Percentiles rank a stretch among this genome's conserved stretches.
Evolutionary conservation across 2,888 invertebrate species (phyloP).

Genomic region (Amphipyra berbera): DNA sequence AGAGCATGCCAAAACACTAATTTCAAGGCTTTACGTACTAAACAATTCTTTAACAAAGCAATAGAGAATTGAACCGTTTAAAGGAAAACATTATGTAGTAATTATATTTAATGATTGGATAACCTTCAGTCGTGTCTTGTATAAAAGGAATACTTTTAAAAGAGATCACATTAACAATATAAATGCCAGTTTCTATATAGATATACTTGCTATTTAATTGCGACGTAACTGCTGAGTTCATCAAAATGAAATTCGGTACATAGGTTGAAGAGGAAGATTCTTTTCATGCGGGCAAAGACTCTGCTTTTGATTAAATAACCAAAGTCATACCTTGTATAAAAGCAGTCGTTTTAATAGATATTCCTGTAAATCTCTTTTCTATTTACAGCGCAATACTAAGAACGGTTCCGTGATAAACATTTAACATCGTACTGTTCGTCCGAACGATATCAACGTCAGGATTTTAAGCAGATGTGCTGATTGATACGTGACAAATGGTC

Average conservation of each 20-base stretch:
- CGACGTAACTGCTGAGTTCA: too few relatives aligned
- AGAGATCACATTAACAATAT: not conserved
- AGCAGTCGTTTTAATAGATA: conserved; percentile 16
- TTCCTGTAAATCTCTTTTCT: conserved; percentile 15
- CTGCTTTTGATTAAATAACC: not conserved
- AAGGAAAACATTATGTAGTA: conserved; percentile 35
- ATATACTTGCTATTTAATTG: too few relatives aligned
- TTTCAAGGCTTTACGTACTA: conserved; percentile 46
- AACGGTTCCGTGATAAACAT: conserved; percentile 36
- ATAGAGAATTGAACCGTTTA: conserved; percentile 27
- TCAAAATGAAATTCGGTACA: too few relatives aligned
- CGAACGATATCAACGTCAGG: conserved; percentile 27
- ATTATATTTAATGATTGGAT: conserved; percentile 13
- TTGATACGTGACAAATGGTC: conserved; percentile 49
- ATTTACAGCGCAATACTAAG: conserved; percentile 20
- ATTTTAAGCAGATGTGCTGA: conserved; percentile 48
- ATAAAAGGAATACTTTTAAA: not conserved
- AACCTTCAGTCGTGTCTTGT: conserved; percentile 27
- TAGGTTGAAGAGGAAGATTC: too few relatives aligned
- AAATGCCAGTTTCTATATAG: too few relatives aligned
- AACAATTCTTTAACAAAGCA: conserved; percentile 32
- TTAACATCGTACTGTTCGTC: conserved; percentile 25
- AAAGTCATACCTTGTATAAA: conserved; percentile 2
- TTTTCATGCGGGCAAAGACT: too few relatives aligned
- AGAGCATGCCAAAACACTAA: conserved; percentile 53